phyloP scores from a whole-genome alignment of 2,888 invertebrate species.

The Drymonia ruficornis region DNA sequence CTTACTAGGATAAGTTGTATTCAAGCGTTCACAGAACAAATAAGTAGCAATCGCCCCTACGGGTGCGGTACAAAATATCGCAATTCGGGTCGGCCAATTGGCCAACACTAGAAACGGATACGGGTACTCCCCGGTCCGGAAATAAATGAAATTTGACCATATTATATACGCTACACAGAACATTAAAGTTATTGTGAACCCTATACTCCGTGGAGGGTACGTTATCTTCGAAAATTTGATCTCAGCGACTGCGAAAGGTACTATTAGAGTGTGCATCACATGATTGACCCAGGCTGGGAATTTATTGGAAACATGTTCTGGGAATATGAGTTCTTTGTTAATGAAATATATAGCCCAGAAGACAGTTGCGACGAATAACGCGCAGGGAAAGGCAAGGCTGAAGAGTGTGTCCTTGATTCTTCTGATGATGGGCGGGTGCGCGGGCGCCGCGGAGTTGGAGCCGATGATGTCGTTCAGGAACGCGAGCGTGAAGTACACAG shows the following conservation, averaged over 20 bases:
- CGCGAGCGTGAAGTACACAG: conserved; percentile 90
- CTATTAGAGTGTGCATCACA: conserved; percentile 92
- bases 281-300: conserved; percentile 96
- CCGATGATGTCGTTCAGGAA: conserved; percentile 90
- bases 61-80: conserved; percentile 87
- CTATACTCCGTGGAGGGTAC: conserved; percentile 88
- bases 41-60: conserved; percentile 86
- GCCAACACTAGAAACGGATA: conserved; percentile 94
- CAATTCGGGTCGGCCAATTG: conserved; percentile 87
- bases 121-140: conserved; percentile 91
- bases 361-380: conserved; percentile 91
- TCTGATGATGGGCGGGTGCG: conserved; percentile 86
- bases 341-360: conserved; percentile 95
- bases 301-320: conserved; percentile 89
- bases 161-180: conserved; percentile 88
- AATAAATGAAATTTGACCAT: conserved; percentile 89
- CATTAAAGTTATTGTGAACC: conserved; percentile 80
- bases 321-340: conserved; percentile 95
- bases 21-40: conserved; percentile 88
- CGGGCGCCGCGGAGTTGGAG: conserved; percentile 86
- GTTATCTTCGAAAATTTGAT: conserved; percentile 88
- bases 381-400: conserved; percentile 89
- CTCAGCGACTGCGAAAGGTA: conserved; percentile 90
- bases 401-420: conserved; percentile 87
- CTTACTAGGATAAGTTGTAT: conserved; percentile 86